These are phyloP conservation scores for Apteryx mantelli DNA, from an alignment of 2,113 vertebrate species.

Conservation along the genomic window DNA sequence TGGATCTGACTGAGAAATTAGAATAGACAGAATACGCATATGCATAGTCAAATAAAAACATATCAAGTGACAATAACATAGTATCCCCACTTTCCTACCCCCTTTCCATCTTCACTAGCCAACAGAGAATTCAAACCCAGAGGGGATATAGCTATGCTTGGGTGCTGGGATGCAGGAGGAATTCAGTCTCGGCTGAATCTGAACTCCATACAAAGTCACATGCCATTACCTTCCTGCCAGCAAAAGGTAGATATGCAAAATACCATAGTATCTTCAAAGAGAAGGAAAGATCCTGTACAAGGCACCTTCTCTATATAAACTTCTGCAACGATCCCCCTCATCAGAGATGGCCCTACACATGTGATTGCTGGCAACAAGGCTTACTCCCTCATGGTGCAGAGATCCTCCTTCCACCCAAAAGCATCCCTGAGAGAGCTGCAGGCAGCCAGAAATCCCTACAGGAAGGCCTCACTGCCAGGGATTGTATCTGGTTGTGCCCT, in stretches of 20 bases:
- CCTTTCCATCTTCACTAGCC: background rate
- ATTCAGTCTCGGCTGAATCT: background rate
- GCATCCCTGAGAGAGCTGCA: background rate
- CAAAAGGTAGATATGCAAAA: background rate
- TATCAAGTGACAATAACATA: background rate
- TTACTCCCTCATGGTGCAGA: background rate
- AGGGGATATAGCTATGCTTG: background rate
- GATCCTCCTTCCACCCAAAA: background rate
- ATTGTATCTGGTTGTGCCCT: background rate
- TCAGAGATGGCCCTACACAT: background rate
- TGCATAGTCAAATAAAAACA: background rate
- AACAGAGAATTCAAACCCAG: background rate
- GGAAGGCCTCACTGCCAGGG: background rate
- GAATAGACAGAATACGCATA: background rate
- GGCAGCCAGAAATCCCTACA: too few relatives aligned
- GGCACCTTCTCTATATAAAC: background rate
- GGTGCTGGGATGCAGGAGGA: too few relatives aligned
- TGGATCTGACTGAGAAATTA: conserved; percentile 72
- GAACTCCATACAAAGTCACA: background rate
- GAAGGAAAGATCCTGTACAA: background rate
- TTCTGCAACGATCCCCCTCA: background rate
- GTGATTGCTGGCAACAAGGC: background rate
- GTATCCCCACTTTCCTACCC: too few relatives aligned
- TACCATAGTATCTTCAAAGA: background rate
- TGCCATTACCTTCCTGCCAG: too few relatives aligned